Conservation (phyloP, 2,888 invertebrate genomes). For the Caenorhabditis japonica region DNA sequence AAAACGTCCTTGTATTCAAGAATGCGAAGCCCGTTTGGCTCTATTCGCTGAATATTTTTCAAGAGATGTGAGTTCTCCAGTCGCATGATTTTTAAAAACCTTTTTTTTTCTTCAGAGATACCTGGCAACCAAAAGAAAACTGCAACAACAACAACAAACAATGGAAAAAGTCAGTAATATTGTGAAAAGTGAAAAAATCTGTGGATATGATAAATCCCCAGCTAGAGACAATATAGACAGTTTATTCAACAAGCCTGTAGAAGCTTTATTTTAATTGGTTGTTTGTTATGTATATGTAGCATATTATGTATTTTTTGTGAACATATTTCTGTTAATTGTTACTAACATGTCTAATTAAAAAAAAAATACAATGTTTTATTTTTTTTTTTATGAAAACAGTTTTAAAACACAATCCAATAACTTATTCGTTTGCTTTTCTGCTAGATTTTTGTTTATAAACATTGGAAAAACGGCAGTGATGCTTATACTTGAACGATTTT, state of each 20-base stretch:
- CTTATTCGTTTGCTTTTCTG: slow-evolving; percentile 35
- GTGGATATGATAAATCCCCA: background rate
- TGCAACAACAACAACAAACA: background rate
- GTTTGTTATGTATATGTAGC: too few species aligned
- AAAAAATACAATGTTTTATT: background rate
- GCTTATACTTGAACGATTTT: slow-evolving; percentile 16
- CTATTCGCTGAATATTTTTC: background rate
- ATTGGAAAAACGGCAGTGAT: slow-evolving; percentile 43
- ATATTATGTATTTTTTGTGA: too few species aligned
- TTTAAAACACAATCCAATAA: slow-evolving; percentile 34
- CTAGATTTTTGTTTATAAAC: slow-evolving; percentile 46
- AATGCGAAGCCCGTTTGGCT: slow-evolving; percentile 1
- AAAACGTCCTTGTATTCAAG: slow-evolving; percentile 3
- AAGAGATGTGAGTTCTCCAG: background rate
- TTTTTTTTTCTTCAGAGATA: background rate
- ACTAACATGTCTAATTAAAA: background rate
- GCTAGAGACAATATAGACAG: too few species aligned
- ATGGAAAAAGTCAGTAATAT: background rate
- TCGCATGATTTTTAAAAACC: background rate
- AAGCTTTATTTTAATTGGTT: too few species aligned
- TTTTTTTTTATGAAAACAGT: background rate
- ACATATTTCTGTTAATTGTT: too few species aligned
- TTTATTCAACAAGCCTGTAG: too few species aligned
- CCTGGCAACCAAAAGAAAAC: too few species aligned
- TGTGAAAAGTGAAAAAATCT: background rate